Evolutionary conservation across 2,113 vertebrate genomes (phyloP).

Genomic region (Heterotis niloticus): DNA sequence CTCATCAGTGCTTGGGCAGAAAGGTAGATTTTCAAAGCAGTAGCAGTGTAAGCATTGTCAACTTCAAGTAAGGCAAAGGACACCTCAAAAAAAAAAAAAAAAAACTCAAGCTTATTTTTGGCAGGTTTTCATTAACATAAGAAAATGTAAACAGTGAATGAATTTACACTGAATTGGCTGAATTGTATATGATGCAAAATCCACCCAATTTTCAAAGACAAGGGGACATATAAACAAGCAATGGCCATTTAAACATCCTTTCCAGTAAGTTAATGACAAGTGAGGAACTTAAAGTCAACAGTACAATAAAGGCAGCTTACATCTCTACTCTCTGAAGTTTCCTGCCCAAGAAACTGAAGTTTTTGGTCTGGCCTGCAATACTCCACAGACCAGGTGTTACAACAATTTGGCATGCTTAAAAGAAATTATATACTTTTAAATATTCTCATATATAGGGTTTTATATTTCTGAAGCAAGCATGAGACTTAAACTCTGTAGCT

Average conservation of each 20-base stretch:
- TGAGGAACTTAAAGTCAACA: slow-evolving; percentile 31
- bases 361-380: slow-evolving; percentile 33
- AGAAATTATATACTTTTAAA: slow-evolving; percentile 38
- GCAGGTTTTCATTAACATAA: slow-evolving; percentile 54
- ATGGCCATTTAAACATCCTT: not conserved
- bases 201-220: not conserved
- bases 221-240: slow-evolving; percentile 21
- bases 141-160: slow-evolving; percentile 48
- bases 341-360: slow-evolving; percentile 40
- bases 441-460: slow-evolving; percentile 40
- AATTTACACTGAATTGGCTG: slow-evolving; percentile 43
- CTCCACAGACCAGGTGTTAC: slow-evolving; percentile 26
- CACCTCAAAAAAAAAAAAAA: slow-evolving; percentile 30
- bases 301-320: slow-evolving; percentile 42
- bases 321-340: slow-evolving; percentile 38
- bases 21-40: slow-evolving; percentile 37
- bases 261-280: slow-evolving; percentile 19
- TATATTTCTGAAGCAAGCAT: slow-evolving; percentile 49
- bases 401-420: slow-evolving; percentile 44
- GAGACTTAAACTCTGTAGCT: slow-evolving; percentile 48
- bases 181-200: slow-evolving; percentile 1
- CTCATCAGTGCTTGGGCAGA: slow-evolving; percentile 49
- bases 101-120: slow-evolving; percentile 49
- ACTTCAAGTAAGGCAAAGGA: slow-evolving; percentile 54
- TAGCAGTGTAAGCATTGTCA: slow-evolving; percentile 42